phyloP scores from a whole-genome alignment of 2,113 vertebrate species.

The Patagioenas fasciata region DNA sequence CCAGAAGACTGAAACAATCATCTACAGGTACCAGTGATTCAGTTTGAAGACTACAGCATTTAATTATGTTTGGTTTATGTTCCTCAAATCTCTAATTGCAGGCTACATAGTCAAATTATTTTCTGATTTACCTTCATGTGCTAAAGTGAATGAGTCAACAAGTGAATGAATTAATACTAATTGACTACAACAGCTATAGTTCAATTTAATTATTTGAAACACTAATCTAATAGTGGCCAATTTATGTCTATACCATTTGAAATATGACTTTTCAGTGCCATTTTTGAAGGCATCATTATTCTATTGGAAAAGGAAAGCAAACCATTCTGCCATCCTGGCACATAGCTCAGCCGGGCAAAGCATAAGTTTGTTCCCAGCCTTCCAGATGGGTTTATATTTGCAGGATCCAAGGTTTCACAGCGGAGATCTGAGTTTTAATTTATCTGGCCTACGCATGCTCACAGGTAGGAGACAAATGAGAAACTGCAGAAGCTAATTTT shows the following conservation, averaged over 20 bases:
- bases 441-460: not conserved
- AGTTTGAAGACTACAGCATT: not conserved
- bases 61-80: constrained; percentile 17
- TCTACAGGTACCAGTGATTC: not conserved
- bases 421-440: not conserved
- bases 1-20: not conserved
- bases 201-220: constrained; percentile 49
- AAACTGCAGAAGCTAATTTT: not conserved
- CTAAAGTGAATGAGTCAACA: constrained; percentile 51
- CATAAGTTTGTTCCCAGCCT: not conserved
- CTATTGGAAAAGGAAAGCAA: not conserved
- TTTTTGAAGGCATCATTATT: constrained; percentile 2
- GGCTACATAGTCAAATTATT: constrained; percentile 36
- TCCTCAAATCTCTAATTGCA: constrained; percentile 35
- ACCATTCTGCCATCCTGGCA: not conserved
- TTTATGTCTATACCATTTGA: not conserved
- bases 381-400: not conserved
- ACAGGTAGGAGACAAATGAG: not conserved
- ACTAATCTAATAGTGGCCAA: constrained; percentile 13
- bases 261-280: constrained; percentile 6
- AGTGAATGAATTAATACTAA: constrained; percentile 39
- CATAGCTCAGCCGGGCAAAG: not conserved
- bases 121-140: constrained; percentile 50
- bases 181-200: constrained; percentile 47
- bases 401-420: not conserved